phyloP scores from a whole-genome alignment of 1,140 invertebrate species.

The Pinna nobilis region DNA sequence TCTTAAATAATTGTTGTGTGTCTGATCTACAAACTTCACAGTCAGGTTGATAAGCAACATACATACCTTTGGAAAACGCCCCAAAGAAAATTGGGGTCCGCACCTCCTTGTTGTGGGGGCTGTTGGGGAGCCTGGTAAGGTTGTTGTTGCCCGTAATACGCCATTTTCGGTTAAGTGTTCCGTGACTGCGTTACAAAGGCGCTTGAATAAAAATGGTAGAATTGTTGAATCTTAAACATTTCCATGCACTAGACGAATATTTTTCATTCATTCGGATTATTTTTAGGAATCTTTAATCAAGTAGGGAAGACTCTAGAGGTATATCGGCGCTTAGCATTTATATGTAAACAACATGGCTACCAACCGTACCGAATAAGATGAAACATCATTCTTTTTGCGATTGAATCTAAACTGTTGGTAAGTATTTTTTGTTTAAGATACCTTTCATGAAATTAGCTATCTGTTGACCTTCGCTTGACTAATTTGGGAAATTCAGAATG shows the following conservation, averaged over 20 bases:
- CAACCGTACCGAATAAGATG: too few relatives aligned
- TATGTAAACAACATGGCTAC: too few relatives aligned
- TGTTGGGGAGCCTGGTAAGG: conserved; percentile 46
- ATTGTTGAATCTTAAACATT: not conserved
- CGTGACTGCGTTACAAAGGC: conserved; percentile 3
- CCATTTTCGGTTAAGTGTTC: conserved; percentile 30
- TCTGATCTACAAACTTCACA: too few relatives aligned
- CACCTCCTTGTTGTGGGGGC: conserved; percentile 18
- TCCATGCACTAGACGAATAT: not conserved
- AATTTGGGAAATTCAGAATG: too few relatives aligned
- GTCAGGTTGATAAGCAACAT: too few relatives aligned
- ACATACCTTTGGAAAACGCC: conserved; percentile 53
- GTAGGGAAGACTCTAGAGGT: conserved; percentile 1
- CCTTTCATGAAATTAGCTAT: too few relatives aligned
- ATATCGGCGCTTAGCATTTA: too few relatives aligned
- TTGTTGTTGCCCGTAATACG: conserved; percentile 54
- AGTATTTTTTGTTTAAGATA: too few relatives aligned
- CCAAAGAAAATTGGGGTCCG: conserved; percentile 49
- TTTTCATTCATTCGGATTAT: not conserved
- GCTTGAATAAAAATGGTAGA: conserved; percentile 16
- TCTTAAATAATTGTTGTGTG: too few relatives aligned
- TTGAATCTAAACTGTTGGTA: too few relatives aligned
- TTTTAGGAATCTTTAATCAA: not conserved
- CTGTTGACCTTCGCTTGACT: too few relatives aligned
- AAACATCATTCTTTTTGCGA: too few relatives aligned